phyloP scores from a whole-genome alignment of 2,888 invertebrate genomes.

The Bedellia somnulentella region DNA sequence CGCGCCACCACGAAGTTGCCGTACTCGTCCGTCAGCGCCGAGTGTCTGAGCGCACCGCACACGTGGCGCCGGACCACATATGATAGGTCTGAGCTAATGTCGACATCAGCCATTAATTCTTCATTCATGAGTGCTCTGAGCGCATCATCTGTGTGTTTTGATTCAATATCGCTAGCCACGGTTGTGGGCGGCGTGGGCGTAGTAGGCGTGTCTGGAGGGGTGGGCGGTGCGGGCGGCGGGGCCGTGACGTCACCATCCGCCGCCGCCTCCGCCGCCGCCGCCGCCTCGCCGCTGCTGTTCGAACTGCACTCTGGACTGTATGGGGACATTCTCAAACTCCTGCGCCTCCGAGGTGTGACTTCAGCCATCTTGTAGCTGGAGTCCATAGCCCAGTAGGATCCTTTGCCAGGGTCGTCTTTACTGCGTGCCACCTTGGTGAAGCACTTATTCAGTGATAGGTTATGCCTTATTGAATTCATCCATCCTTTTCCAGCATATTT shows the following conservation, averaged over 20 bases:
- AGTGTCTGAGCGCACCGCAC: slow-evolving; percentile 42
- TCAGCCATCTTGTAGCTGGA: slow-evolving; percentile 58
- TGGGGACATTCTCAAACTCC: slow-evolving; percentile 56
- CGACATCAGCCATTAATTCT: slow-evolving; percentile 41
- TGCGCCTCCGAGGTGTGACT: slow-evolving; percentile 48
- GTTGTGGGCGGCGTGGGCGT: slow-evolving; percentile 15
- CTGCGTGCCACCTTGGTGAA: slow-evolving; percentile 72
- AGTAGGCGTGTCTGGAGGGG: slow-evolving; percentile 37
- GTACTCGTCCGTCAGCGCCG: slow-evolving; percentile 54
- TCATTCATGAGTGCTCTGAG: slow-evolving; percentile 49
- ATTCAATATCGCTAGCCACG: no score
- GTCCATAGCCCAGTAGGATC: slow-evolving; percentile 66
- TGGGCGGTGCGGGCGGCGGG: no score
- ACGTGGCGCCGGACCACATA: slow-evolving; percentile 34
- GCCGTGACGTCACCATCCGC: no score
- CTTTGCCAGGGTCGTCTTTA: slow-evolving; percentile 74
- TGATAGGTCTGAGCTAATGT: slow-evolving; percentile 34
- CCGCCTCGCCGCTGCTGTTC: slow-evolving; percentile 52
- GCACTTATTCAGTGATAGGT: slow-evolving; percentile 71
- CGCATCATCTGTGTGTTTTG: slow-evolving; percentile 39
- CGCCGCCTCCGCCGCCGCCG: slow-evolving; percentile 20
- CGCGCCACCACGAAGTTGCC: slow-evolving; percentile 51
- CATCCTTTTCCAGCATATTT: slow-evolving; percentile 70
- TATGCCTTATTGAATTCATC: slow-evolving; percentile 76
- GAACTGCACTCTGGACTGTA: slow-evolving; percentile 63